Evolutionary conservation across 2,113 vertebrate species (phyloP).

Genomic region (Egretta garzetta): DNA sequence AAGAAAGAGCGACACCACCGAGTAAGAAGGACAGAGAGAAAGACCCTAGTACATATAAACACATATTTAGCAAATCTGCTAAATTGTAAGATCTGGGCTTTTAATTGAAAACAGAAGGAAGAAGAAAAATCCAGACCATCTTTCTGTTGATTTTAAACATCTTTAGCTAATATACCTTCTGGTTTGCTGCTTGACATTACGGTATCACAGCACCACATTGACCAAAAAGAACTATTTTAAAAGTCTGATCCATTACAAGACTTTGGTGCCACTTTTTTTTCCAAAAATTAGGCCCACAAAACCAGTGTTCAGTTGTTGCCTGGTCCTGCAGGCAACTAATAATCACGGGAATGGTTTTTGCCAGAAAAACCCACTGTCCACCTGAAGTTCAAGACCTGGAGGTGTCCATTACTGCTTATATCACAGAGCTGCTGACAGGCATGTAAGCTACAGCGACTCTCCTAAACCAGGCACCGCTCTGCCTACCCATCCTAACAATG

Average conservation of each 20-base stretch:
- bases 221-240: background rate
- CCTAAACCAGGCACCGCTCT: background rate
- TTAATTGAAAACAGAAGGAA: background rate
- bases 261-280: background rate
- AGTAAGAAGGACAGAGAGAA: background rate
- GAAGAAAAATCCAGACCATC: background rate
- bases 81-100: background rate
- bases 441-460: background rate
- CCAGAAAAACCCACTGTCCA: background rate
- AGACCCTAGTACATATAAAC: background rate
- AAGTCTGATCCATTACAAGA: background rate
- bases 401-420: rapidly evolving
- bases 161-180: background rate
- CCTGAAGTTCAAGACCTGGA: background rate
- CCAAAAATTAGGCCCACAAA: background rate
- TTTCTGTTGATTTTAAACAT: background rate
- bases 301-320: background rate
- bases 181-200: background rate
- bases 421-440: background rate
- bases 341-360: background rate
- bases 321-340: background rate
- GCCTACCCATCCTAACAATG: background rate
- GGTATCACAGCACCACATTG: background rate
- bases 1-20: background rate
- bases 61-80: background rate